phyloP scores from a whole-genome alignment of 2,888 invertebrate genomes.

The Papilio elwesi region DNA sequence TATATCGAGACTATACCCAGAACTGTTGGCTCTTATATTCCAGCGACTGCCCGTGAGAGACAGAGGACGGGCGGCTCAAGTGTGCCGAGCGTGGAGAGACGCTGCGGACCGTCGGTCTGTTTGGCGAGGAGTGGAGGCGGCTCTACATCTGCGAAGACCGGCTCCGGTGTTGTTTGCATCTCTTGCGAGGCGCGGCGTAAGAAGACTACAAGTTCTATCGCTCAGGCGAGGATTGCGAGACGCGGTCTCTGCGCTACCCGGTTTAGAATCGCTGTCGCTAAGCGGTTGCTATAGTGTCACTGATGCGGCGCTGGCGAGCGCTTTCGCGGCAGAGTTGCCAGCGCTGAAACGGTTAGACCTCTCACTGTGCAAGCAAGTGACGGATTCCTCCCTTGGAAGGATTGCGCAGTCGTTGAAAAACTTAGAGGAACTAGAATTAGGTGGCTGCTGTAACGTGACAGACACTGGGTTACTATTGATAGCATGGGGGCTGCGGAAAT shows the following conservation, averaged over 20 bases:
- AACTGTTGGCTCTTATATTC: constrained; percentile 96
- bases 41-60: constrained; percentile 94
- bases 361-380: constrained; percentile 96
- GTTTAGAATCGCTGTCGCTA: constrained; percentile 93
- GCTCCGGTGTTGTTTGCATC: constrained; percentile 94
- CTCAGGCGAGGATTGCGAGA: constrained; percentile 92
- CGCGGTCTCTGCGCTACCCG: constrained; percentile 93
- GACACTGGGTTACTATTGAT: constrained; percentile 94
- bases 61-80: constrained; percentile 95
- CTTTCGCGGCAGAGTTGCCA: constrained; percentile 90
- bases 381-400: constrained; percentile 93
- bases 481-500: constrained; percentile 93
- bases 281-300: constrained; percentile 97
- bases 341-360: constrained; percentile 92
- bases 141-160: constrained; percentile 92
- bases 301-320: constrained; percentile 92
- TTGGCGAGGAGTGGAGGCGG: constrained; percentile 97
- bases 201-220: constrained; percentile 94
- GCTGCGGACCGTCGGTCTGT: constrained; percentile 96
- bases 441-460: constrained; percentile 96
- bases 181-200: constrained; percentile 93
- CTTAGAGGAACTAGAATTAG: constrained; percentile 93
- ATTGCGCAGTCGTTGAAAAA: constrained; percentile 94
- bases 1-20: constrained; percentile 95
- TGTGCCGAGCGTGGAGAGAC: constrained; percentile 95